phyloP scores from a whole-genome alignment of 2,888 invertebrate genomes.

The Lochmaea capreae region DNA sequence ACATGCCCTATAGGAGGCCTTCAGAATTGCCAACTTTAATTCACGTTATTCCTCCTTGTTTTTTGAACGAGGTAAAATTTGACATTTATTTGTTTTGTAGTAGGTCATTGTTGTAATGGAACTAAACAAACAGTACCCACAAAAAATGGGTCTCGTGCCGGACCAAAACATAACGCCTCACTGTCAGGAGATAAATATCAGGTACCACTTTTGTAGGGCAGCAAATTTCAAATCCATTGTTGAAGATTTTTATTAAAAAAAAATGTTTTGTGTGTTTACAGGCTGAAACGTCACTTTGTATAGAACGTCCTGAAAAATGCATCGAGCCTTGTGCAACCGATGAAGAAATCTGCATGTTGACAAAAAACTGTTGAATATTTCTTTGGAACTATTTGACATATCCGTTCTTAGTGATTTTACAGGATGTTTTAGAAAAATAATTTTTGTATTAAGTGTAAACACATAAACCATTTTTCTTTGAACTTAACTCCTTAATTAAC shows the following conservation, averaged over 20 bases:
- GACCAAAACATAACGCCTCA: constrained; percentile 23
- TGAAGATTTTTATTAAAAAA: neutral
- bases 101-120: constrained; percentile 49
- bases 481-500: too few relatives aligned
- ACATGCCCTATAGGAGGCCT: too few relatives aligned
- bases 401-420: neutral
- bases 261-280: constrained; percentile 31
- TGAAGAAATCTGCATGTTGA: constrained; percentile 56
- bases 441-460: neutral
- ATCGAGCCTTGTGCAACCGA: constrained; percentile 51
- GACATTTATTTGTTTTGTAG: constrained; percentile 43
- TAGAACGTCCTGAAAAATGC: constrained; percentile 45
- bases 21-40: too few relatives aligned
- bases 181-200: constrained; percentile 21
- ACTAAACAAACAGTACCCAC: constrained; percentile 28
- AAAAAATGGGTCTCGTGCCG: constrained; percentile 32
- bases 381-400: neutral
- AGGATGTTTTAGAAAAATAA: neutral
- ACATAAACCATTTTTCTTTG: too few relatives aligned
- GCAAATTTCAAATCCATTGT: too few relatives aligned
- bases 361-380: constrained; percentile 30
- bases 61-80: too few relatives aligned
- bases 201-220: neutral
- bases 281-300: constrained; percentile 52
- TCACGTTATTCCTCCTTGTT: too few relatives aligned